phyloP scores from a whole-genome alignment of 2,888 invertebrate species.

The Drosophila glabriapex region DNA sequence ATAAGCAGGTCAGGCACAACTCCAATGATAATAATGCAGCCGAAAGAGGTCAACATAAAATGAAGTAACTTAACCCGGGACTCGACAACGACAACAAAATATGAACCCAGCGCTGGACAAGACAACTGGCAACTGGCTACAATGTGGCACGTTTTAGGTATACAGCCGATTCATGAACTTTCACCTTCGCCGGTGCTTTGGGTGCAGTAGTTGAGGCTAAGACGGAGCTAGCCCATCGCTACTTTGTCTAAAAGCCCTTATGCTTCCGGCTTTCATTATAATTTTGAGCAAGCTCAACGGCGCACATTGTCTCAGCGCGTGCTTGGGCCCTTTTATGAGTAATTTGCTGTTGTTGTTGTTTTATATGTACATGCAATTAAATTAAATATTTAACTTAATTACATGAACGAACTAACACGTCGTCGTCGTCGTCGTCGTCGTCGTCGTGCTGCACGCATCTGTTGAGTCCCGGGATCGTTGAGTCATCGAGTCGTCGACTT shows the following conservation, averaged over 20 bases:
- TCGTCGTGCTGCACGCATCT: slow-evolving; percentile 44
- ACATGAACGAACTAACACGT: slow-evolving; percentile 76
- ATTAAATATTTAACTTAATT: slow-evolving; percentile 84
- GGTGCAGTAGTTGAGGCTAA: slow-evolving; percentile 24
- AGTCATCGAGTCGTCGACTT: slow-evolving; percentile 38
- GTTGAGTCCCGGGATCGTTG: slow-evolving; percentile 33
- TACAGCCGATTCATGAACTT: slow-evolving; percentile 19
- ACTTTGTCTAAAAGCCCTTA: slow-evolving; percentile 40
- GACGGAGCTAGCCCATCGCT: slow-evolving; percentile 11
- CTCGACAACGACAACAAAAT: slow-evolving; percentile 11
- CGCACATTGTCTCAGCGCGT: slow-evolving; percentile 67
- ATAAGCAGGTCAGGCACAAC: slow-evolving; percentile 57
- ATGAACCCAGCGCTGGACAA: slow-evolving; percentile 8
- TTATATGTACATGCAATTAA: slow-evolving; percentile 77
- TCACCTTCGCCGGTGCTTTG: slow-evolving; percentile 19
- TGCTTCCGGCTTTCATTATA: slow-evolving; percentile 68
- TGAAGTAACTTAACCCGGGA: slow-evolving; percentile 60
- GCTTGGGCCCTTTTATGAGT: slow-evolving; percentile 63
- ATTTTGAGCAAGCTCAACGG: slow-evolving; percentile 62
- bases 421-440: slow-evolving; percentile 29
- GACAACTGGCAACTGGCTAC: slow-evolving; percentile 9
- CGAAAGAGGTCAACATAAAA: slow-evolving; percentile 69
- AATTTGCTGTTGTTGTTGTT: slow-evolving; percentile 44
- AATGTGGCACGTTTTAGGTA: slow-evolving; percentile 33
- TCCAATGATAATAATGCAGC: slow-evolving; percentile 73